Evolutionary conservation across 2,113 vertebrate genomes (phyloP).

Genomic region (Leptosomus discolor): DNA sequence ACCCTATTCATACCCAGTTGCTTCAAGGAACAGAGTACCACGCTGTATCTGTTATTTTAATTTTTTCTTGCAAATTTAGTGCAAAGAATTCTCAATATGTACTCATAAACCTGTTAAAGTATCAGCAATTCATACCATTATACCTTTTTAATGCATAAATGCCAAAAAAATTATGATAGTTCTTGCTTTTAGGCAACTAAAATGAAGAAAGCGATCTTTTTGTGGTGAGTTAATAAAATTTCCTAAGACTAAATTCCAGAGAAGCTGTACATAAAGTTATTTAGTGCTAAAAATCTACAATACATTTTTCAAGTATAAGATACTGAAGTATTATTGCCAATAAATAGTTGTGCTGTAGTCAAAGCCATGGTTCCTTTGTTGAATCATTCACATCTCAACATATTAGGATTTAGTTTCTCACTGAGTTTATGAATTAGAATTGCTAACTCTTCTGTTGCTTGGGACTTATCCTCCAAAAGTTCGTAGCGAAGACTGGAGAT

Average conservation of each 20-base stretch:
- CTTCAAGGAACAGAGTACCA: not conserved
- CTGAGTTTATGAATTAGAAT: conserved; percentile 87
- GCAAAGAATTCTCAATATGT: conserved; percentile 36
- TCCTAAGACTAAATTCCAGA: conserved; percentile 63
- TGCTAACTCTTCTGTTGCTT: conserved; percentile 86
- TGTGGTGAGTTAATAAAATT: conserved; percentile 60
- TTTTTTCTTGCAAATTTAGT: conserved; percentile 36
- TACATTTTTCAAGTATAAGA: conserved; percentile 78
- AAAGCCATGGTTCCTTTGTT: conserved; percentile 1
- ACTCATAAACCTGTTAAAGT: conserved; percentile 43
- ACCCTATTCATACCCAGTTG: not conserved
- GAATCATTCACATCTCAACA: conserved; percentile 75
- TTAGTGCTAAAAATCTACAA: conserved; percentile 72
- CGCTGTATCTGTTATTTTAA: not conserved
- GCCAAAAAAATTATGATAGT: not conserved
- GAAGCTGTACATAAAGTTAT: conserved; percentile 73
- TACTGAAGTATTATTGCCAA: conserved; percentile 82
- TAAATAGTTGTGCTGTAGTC: conserved; percentile 74
- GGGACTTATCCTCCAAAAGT: conserved; percentile 87
- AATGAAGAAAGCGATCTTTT: conserved; percentile 29
- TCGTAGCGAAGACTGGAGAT: conserved; percentile 91
- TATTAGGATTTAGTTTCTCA: conserved; percentile 79
- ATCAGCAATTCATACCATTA: conserved; percentile 29
- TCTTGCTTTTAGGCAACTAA: conserved; percentile 51
- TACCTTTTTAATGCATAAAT: conserved; percentile 12